Percentiles rank a stretch among this genome's conserved stretches.
Conservation (phyloP, 2,888 invertebrate genomes). For the Limnephilus marmoratus region DNA sequence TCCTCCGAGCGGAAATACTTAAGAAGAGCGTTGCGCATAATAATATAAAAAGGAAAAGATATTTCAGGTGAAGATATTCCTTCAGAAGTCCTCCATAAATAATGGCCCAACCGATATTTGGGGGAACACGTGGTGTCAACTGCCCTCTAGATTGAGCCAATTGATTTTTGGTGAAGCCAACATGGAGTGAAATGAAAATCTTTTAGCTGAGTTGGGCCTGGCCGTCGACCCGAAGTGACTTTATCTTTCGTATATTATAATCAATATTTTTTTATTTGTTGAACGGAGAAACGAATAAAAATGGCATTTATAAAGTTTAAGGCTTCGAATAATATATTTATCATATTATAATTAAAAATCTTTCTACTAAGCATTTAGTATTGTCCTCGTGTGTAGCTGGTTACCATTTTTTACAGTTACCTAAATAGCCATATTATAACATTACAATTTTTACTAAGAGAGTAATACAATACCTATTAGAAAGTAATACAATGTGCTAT, state of each 20-base stretch:
- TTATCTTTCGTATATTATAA: neutral
- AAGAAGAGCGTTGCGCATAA: neutral
- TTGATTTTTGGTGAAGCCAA: neutral
- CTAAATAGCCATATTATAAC: too few relatives aligned
- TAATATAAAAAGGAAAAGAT: neutral
- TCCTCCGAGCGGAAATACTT: neutral
- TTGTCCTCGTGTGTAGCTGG: too few relatives aligned
- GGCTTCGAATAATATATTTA: neutral
- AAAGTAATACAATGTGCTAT: too few relatives aligned
- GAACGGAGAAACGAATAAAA: neutral
- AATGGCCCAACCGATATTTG: neutral
- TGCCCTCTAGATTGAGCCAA: neutral
- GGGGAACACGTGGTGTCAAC: neutral
- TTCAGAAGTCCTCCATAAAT: neutral
- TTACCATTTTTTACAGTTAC: too few relatives aligned
- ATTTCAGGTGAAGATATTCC: neutral
- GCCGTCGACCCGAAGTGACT: neutral
- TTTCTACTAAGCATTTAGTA: too few relatives aligned
- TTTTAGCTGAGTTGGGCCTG: neutral
- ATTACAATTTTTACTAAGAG: too few relatives aligned
- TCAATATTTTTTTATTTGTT: neutral
- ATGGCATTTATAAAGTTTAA: neutral
- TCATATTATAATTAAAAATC: too few relatives aligned
- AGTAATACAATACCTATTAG: too few relatives aligned
- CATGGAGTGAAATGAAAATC: neutral